Conservation (phyloP, 2,888 invertebrate species). For the Prosopocoilus inquinatus region DNA sequence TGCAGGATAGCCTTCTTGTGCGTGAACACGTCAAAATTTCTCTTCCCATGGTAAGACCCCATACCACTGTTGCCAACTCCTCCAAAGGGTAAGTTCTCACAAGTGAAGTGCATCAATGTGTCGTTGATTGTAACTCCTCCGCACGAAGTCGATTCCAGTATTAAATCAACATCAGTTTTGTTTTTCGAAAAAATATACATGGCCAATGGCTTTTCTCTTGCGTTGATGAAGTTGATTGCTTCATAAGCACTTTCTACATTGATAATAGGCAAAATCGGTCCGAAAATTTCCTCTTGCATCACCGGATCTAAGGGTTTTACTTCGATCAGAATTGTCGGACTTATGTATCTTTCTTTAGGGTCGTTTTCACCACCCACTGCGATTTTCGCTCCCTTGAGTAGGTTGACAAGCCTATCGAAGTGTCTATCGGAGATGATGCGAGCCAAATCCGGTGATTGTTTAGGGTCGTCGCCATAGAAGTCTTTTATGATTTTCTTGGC, state of each 20-base stretch:
- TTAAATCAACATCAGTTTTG: conserved; percentile 56
- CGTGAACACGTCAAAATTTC: conserved; percentile 88
- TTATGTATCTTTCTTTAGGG: conserved; percentile 67
- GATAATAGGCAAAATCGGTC: conserved; percentile 89
- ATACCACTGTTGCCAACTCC: conserved; percentile 95
- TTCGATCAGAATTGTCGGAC: conserved; percentile 79
- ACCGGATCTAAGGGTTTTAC: conserved; percentile 71
- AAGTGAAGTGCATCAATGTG: conserved; percentile 77
- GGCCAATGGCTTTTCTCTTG: conserved; percentile 84
- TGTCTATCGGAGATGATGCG: conserved; percentile 85
- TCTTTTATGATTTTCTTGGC: conserved; percentile 65
- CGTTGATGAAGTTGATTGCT: conserved; percentile 86
- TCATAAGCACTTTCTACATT: conserved; percentile 80
- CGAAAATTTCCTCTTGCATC: conserved; percentile 94
- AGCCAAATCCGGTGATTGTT: conserved; percentile 73
- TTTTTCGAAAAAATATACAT: conserved; percentile 81
- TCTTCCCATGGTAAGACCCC: conserved; percentile 90
- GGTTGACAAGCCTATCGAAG: conserved; percentile 68
- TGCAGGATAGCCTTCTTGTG: conserved; percentile 83
- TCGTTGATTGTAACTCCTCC: conserved; percentile 86
- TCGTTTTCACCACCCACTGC: conserved; percentile 80
- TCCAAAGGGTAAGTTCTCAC: conserved; percentile 93
- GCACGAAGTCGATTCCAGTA: conserved; percentile 72
- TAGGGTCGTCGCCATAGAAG: conserved; percentile 82
- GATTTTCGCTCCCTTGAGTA: conserved; percentile 69